A percentile compares a stretch with the other conserved stretches of the same genome.
Evolutionary conservation across 2,888 invertebrate genomes (phyloP).

Genomic region (Aspidapion aeneum): DNA sequence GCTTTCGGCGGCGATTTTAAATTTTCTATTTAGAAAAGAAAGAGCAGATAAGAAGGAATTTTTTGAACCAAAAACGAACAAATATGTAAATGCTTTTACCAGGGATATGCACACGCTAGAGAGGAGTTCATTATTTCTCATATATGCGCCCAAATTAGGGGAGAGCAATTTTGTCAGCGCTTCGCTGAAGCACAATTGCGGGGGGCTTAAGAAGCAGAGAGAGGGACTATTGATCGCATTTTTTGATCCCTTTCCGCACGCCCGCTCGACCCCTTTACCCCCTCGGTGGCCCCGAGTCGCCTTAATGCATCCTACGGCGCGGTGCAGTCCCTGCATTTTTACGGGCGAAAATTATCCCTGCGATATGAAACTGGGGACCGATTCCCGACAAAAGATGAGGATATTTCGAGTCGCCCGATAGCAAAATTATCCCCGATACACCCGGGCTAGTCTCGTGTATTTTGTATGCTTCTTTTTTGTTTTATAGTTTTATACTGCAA

Average conservation of each 20-base stretch:
- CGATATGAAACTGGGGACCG: background rate
- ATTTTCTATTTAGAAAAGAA: too few relatives aligned
- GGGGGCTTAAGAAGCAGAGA: constrained; percentile 49
- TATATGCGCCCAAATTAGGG: constrained; percentile 20
- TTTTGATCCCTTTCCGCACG: constrained; percentile 46
- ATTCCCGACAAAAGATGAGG: background rate
- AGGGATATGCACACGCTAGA: background rate
- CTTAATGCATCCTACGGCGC: constrained; percentile 39
- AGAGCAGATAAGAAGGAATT: too few relatives aligned
- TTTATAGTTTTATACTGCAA: too few relatives aligned
- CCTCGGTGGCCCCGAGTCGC: constrained; percentile 22
- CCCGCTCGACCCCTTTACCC: constrained; percentile 24
- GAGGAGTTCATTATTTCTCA: constrained; percentile 15
- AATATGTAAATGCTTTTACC: background rate
- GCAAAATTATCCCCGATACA: background rate
- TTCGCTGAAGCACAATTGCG: constrained; percentile 49
- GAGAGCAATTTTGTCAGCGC: constrained; percentile 49
- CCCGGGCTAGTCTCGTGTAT: background rate
- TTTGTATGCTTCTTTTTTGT: background rate
- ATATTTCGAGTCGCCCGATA: background rate
- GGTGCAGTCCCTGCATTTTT: constrained; percentile 41
- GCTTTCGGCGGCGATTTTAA: too few relatives aligned
- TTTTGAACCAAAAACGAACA: background rate
- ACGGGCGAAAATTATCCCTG: constrained; percentile 32
- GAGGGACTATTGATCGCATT: constrained; percentile 51